phyloP scores from a whole-genome alignment of 2,113 vertebrate species.

The Phaethornis superciliosus region DNA sequence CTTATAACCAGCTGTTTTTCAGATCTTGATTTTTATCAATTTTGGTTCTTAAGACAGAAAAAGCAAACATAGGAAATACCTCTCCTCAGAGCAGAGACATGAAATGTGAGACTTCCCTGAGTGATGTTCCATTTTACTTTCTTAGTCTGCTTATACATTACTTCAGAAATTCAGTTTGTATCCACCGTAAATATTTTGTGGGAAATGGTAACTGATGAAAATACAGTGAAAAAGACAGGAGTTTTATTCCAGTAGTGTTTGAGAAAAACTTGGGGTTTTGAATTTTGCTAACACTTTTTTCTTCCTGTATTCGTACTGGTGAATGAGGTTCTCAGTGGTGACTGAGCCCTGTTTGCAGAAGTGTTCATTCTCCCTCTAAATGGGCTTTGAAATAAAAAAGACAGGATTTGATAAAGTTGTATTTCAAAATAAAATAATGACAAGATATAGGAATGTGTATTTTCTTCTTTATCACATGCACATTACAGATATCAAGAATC shows the following conservation, averaged over 20 bases:
- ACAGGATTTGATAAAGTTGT: background rate
- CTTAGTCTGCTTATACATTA: background rate
- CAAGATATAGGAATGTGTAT: background rate
- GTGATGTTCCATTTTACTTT: background rate
- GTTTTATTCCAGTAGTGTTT: background rate
- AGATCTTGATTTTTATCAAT: background rate
- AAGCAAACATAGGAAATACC: background rate
- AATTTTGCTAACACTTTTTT: background rate
- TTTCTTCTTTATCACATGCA: fast-evolving
- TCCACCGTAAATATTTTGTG: background rate
- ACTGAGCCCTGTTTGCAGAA: background rate
- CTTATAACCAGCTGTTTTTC: background rate
- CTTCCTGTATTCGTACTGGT: background rate
- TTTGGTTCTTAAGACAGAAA: background rate
- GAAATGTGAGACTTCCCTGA: background rate
- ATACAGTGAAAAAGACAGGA: background rate
- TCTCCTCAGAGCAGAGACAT: background rate
- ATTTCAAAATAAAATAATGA: background rate
- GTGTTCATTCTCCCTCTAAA: background rate
- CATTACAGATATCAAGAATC: background rate
- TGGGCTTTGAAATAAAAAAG: background rate
- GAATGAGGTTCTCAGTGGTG: background rate
- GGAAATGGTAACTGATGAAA: background rate
- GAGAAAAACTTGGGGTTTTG: background rate
- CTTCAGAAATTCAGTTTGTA: background rate